phyloP scores from a whole-genome alignment of 1,140 invertebrate genomes.

The Papilio helenus region DNA sequence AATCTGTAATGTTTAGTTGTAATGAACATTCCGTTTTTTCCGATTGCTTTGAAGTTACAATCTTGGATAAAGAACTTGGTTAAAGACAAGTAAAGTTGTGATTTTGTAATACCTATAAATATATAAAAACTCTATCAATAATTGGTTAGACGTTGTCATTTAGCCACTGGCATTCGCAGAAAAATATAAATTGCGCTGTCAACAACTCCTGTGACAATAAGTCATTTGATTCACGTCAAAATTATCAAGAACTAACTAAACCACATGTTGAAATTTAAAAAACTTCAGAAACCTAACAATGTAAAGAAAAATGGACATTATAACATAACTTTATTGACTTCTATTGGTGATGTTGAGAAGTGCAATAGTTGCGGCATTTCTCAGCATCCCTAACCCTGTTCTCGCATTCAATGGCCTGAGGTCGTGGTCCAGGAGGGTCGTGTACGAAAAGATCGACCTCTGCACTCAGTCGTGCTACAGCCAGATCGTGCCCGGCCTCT shows the following conservation, averaged over 20 bases:
- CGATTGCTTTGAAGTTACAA: background rate
- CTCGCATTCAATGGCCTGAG: conserved; percentile 63
- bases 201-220: conserved; percentile 30
- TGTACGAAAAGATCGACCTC: conserved; percentile 72
- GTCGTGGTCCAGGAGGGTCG: conserved; percentile 63
- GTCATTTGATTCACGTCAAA: conserved; percentile 57
- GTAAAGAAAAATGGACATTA: conserved; percentile 47
- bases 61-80: too few species aligned
- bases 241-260: conserved; percentile 38
- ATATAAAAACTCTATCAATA: background rate
- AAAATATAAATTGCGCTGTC: conserved; percentile 34
- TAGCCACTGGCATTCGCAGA: conserved; percentile 12
- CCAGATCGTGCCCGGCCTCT: conserved; percentile 73
- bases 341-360: conserved; percentile 71
- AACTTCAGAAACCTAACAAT: conserved; percentile 53
- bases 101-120: background rate
- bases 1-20: conserved; percentile 18
- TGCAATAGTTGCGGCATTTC: conserved; percentile 66
- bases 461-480: conserved; percentile 74
- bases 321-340: conserved; percentile 61
- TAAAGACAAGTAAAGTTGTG: too few species aligned
- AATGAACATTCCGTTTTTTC: background rate
- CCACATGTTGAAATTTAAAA: conserved; percentile 38
- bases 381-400: conserved; percentile 66
- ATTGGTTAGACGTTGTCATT: background rate